A percentile compares a stretch with the other conserved stretches of the same genome.
phyloP scores from a whole-genome alignment of 2,888 invertebrate genomes.

The Idaea dimidiata region DNA sequence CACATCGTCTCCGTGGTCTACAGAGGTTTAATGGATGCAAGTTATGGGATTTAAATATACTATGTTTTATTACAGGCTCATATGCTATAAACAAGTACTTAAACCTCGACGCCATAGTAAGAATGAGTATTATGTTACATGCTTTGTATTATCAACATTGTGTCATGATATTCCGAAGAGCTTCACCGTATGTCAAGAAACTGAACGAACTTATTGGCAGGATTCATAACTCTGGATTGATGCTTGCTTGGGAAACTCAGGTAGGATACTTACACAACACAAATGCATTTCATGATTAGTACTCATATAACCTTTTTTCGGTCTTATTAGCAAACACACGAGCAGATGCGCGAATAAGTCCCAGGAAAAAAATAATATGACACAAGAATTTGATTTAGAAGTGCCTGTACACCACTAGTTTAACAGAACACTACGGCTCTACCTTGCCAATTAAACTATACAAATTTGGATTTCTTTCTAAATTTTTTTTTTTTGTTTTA shows the following conservation, averaged over 20 bases:
- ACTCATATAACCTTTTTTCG: no score
- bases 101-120: not conserved
- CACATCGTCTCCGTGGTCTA: not conserved
- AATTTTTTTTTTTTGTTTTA: no score
- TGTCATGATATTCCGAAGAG: not conserved
- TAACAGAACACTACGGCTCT: no score
- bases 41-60: not conserved
- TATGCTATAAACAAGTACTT: not conserved
- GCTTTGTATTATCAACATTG: not conserved
- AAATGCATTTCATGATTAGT: not conserved
- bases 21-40: not conserved
- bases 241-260: slow-evolving; percentile 1
- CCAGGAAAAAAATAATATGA: no score
- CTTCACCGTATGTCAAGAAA: not conserved
- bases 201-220: not conserved
- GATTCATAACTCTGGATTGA: not conserved
- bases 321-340: no score
- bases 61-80: not conserved
- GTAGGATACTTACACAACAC: not conserved
- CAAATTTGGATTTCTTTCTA: no score
- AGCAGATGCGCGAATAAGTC: no score
- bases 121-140: not conserved
- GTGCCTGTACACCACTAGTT: no score
- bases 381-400: no score
- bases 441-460: no score